phyloP scores from a whole-genome alignment of 2,888 invertebrate genomes.

The Meandrusa payeni region DNA sequence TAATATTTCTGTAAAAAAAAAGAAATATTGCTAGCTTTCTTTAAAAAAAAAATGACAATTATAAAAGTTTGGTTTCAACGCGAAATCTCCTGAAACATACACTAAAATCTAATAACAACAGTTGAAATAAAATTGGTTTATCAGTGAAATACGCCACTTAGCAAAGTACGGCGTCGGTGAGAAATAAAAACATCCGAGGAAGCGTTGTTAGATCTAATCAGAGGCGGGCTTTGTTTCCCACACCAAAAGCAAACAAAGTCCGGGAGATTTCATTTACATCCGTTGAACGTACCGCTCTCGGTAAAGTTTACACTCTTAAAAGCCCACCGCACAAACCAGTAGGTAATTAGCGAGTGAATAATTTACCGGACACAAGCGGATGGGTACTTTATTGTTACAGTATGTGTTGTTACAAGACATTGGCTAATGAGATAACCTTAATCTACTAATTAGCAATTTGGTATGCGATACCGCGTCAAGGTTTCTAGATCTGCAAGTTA shows the following conservation, averaged over 20 bases:
- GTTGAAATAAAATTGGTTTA: no score
- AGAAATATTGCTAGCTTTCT: no score
- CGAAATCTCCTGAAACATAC: no score
- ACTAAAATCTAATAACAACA: no score
- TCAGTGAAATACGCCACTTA: no score
- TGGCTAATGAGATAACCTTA: conserved; percentile 12
- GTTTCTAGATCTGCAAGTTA: background rate
- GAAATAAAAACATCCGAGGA: background rate
- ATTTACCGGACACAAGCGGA: conserved; percentile 17
- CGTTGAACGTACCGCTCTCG: conserved; percentile 33
- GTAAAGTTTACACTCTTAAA: conserved; percentile 34
- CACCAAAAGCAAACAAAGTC: conserved; percentile 49
- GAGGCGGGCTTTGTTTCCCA: conserved; percentile 52
- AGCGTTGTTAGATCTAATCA: conserved; percentile 41
- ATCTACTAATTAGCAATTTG: conserved; percentile 9
- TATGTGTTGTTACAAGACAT: conserved; percentile 10
- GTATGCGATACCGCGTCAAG: conserved; percentile 1
- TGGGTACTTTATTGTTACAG: conserved; percentile 3
- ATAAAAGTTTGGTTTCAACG: no score
- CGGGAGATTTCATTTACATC: conserved; percentile 55
- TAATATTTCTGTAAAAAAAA: no score
- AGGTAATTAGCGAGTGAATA: conserved; percentile 32
- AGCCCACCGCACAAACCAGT: conserved; percentile 25
- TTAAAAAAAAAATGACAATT: no score
- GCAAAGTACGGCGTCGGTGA: background rate